These are phyloP conservation scores for Dicranocentrus wangi DNA, from an alignment of 2,888 invertebrate species.

Conservation along the genomic window DNA sequence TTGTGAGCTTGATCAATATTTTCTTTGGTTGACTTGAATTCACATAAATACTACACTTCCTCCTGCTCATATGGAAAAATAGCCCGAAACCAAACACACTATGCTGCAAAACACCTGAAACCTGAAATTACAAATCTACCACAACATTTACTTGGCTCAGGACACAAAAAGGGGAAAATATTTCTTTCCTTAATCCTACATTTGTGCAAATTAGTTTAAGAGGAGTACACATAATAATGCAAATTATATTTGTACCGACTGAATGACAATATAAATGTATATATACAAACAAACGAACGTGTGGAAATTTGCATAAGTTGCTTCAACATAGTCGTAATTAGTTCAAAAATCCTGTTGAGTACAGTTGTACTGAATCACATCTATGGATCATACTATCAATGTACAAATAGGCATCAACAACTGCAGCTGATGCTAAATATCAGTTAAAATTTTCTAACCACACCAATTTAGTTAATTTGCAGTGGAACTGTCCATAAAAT, in stretches of 20 bases:
- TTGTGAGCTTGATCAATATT: background rate
- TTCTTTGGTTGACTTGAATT: background rate
- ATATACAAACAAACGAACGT: background rate
- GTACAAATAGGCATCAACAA: background rate
- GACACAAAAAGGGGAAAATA: background rate
- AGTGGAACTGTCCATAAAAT: too few species aligned
- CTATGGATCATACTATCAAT: conserved; percentile 7
- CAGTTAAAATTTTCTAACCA: too few species aligned
- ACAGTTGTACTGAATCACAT: background rate
- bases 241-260: too few species aligned
- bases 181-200: background rate
- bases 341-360: background rate
- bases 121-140: conserved; percentile 5
- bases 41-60: background rate
- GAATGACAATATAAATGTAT: conserved; percentile 4
- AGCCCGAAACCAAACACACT: background rate
- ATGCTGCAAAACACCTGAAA: background rate
- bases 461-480: too few species aligned
- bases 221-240: too few species aligned
- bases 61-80: background rate
- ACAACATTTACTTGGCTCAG: conserved; percentile 26
- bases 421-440: too few species aligned
- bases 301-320: background rate
- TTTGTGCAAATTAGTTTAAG: conserved; percentile 17
- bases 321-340: background rate